A percentile compares a stretch with the other conserved stretches of the same genome.
Conservation (phyloP, 2,113 vertebrate genomes). For the Pachyramphus minor region DNA sequence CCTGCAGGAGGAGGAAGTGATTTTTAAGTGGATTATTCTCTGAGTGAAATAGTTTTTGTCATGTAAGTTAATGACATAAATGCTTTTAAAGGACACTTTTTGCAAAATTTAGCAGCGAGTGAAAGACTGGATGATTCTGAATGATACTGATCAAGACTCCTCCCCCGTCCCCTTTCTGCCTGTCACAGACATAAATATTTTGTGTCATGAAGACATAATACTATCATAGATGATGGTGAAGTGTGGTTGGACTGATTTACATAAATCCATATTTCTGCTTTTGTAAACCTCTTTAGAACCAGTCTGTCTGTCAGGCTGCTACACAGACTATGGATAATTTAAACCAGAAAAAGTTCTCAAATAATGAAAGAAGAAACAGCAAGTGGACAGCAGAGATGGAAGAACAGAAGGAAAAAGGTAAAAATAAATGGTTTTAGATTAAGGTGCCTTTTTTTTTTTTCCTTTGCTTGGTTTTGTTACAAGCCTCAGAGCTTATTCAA, state of each 20-base stretch:
- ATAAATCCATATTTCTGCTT: conserved; percentile 4
- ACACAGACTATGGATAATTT: conserved; percentile 64
- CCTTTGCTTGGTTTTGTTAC: not conserved
- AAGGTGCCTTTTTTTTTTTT: not conserved
- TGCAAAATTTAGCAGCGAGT: not conserved
- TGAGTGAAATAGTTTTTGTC: not conserved
- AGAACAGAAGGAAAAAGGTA: conserved; percentile 77
- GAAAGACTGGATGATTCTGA: not conserved
- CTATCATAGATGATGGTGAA: not conserved
- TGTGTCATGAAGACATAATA: not conserved
- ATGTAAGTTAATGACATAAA: not conserved
- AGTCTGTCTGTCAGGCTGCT: conserved; percentile 64
- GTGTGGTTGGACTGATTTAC: not conserved
- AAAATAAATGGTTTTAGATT: not conserved
- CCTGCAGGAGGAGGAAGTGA: not conserved
- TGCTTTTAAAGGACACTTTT: not conserved
- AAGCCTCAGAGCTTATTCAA: not conserved
- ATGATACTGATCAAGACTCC: not conserved
- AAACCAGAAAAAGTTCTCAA: conserved; percentile 63
- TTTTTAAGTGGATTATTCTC: not conserved
- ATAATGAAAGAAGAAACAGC: conserved; percentile 67
- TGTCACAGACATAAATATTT: not conserved
- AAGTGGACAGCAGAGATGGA: conserved; percentile 70
- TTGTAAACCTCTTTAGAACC: conserved; percentile 62
- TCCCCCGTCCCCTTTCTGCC: not conserved